Evolutionary conservation across 2,888 invertebrate species (phyloP).

Genomic region (Leucoma salicis): DNA sequence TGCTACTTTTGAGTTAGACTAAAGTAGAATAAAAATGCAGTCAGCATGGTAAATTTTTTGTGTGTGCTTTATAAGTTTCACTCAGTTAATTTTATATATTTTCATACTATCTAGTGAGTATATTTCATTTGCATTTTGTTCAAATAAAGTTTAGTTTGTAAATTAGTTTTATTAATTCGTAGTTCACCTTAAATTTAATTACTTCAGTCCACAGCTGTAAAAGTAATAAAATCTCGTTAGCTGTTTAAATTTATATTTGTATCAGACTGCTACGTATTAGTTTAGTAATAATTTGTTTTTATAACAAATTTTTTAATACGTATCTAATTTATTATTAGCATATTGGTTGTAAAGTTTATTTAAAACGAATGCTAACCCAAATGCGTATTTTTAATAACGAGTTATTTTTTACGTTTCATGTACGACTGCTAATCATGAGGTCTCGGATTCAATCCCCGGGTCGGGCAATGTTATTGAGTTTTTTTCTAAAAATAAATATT

Average conservation of each 20-base stretch:
- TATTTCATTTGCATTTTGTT: neutral
- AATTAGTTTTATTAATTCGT: neutral
- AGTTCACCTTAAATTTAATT: neutral
- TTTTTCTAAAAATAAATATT: too few species aligned
- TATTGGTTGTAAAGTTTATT: too few species aligned
- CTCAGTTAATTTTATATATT: neutral
- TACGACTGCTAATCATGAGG: too few species aligned
- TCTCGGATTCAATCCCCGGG: too few species aligned
- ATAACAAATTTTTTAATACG: too few species aligned
- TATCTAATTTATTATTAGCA: too few species aligned
- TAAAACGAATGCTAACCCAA: too few species aligned
- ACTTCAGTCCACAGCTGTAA: neutral
- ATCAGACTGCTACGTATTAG: too few species aligned
- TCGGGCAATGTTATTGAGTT: too few species aligned
- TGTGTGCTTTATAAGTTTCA: slow-evolving; percentile 16
- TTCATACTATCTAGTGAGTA: slow-evolving; percentile 4
- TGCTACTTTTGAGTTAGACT: slow-evolving; percentile 58
- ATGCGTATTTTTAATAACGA: too few species aligned
- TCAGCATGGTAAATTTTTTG: slow-evolving; percentile 29
- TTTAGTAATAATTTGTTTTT: too few species aligned
- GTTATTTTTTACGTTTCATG: too few species aligned
- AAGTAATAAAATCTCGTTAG: neutral
- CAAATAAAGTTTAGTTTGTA: neutral
- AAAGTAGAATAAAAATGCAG: slow-evolving; percentile 43
- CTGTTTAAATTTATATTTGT: neutral